phyloP scores from a whole-genome alignment of 2,888 invertebrate genomes.

The Metalampra italica region DNA sequence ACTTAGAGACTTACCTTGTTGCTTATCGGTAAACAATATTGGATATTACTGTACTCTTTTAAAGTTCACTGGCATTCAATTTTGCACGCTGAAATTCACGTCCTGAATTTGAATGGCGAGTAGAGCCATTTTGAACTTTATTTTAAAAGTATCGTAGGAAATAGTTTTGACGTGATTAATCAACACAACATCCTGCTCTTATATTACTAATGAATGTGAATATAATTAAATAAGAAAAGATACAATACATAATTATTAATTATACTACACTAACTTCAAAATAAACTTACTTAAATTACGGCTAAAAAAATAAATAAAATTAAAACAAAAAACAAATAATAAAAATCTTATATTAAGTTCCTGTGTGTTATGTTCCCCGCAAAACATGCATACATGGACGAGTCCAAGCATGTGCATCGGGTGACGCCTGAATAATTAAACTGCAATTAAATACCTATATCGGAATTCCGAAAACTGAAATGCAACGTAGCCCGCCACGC shows the following conservation, averaged over 20 bases:
- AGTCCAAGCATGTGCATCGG: conserved; percentile 32
- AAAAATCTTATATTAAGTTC: too few relatives aligned
- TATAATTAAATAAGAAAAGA: too few relatives aligned
- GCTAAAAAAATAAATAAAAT: too few relatives aligned
- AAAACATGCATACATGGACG: conserved; percentile 26
- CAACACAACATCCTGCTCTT: conserved; percentile 20
- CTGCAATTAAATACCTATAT: conserved; percentile 59
- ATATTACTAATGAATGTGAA: too few relatives aligned
- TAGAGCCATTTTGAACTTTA: too few relatives aligned
- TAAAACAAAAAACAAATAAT: too few relatives aligned
- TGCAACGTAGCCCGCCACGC: conserved; percentile 36
- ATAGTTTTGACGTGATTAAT: conserved; percentile 12
- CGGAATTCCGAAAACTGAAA: conserved; percentile 46
- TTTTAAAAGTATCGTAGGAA: conserved; percentile 22
- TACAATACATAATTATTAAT: too few relatives aligned
- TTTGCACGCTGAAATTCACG: conserved; percentile 25
- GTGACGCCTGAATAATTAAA: conserved; percentile 57
- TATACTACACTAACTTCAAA: too few relatives aligned
- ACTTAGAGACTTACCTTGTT: conserved; percentile 39
- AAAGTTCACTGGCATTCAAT: conserved; percentile 29
- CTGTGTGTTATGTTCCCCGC: conserved; percentile 12
- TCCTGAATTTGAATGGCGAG: too few relatives aligned
- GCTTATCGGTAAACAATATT: conserved; percentile 28
- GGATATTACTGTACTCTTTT: conserved; percentile 36
- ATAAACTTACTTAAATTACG: too few relatives aligned